These are phyloP conservation scores for Psephotus haematonotus DNA, from an alignment of 2,113 vertebrate species.

Conservation along the genomic window DNA sequence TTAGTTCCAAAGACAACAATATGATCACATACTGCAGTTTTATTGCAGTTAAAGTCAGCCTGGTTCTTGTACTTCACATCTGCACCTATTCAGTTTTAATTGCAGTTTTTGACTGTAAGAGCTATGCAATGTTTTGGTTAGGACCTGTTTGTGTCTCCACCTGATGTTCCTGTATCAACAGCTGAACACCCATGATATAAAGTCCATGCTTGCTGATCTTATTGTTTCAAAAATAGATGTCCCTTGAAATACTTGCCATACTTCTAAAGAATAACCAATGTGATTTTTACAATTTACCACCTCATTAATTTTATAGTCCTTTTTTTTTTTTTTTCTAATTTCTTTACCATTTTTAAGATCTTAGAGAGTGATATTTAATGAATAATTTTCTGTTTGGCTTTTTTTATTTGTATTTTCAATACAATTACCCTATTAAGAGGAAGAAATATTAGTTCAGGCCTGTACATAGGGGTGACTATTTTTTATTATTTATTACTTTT, in stretches of 20 bases:
- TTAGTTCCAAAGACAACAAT: not conserved
- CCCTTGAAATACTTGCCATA: not conserved
- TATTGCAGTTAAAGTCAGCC: not conserved
- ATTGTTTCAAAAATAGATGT: not conserved
- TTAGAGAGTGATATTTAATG: not conserved
- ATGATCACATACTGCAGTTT: not conserved
- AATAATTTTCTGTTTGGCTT: not conserved
- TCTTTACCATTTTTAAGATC: not conserved
- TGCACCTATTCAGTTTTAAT: not conserved
- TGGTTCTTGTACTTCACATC: not conserved
- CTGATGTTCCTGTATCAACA: not conserved
- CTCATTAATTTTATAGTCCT: not conserved
- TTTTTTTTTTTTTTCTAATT: not conserved
- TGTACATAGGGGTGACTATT: not conserved
- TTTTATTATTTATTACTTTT: not conserved
- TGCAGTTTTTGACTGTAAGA: not conserved
- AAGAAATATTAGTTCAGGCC: not conserved
- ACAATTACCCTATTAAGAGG: not conserved
- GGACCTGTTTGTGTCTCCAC: not conserved
- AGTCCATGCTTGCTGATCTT: not conserved
- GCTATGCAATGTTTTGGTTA: not conserved
- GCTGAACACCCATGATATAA: not conserved
- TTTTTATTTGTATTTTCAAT: not conserved
- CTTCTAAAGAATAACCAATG: not conserved
- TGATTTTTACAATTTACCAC: not conserved